Base-by-base conservation (phyloP, 2,113 vertebrate genomes). In the Pteropus alecto region DNA sequence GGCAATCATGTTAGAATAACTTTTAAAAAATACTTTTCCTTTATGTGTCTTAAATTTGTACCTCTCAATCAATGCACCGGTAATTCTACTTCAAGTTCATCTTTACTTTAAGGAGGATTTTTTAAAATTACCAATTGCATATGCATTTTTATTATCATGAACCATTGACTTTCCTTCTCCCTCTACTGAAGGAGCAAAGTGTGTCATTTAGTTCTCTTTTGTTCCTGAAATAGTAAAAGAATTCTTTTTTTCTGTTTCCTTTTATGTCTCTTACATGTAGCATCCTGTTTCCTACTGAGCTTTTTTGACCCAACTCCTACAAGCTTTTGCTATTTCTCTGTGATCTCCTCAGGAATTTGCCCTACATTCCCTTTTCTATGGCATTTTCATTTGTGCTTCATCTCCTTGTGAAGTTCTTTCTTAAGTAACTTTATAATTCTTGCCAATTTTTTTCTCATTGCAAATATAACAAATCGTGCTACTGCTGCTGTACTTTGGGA, bases 151-250 rank as follows among this genome's bases (percentile, higher is more conserved):
- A 92, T 87, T 93, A 70, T 89, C 65, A 68, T 48, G 74, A 78
- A 67, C 60, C 85, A 35, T 58, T 89, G 61, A 67, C 76, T 81
- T 83, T 90, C 35, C 61, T 15, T 91, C 14, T 82, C n/a, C 8
- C 5, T 60, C 46, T 86, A 70, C 71, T 71, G 60, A 96, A 93
- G 60, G 70, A 94, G 92, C 86, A 89, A 96, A 97, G 61, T 95
- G 35, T 96, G 85, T 79, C 97, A 93, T 95, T 97, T 97, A 93
- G 92, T 90, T 95, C 74, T 96, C 94, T 95, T 95, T 97, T 95
- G 92, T 98, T 97, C 97, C 96, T 98, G 93, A 98, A 98, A 98
- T 98, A 97, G 97, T 95, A 90, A 96, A 96, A 95, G 86, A 87
- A 86, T 77, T 93, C 93, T 97, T 73, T 96, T 95, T 96, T 93